Evolutionary conservation across 1,140 invertebrate genomes (phyloP).

Genomic region (Neodiprion fabricii): DNA sequence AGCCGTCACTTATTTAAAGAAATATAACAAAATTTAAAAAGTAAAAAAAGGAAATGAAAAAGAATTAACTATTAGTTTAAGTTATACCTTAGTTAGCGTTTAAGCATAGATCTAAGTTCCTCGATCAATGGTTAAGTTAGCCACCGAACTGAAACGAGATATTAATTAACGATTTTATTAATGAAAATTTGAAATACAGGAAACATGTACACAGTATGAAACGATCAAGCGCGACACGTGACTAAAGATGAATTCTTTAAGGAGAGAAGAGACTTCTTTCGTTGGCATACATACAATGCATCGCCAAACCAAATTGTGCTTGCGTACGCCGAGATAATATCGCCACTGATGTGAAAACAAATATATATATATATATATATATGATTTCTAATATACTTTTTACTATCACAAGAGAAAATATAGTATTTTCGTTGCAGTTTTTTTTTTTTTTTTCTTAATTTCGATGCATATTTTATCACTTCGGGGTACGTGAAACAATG

Average conservation of each 20-base stretch:
- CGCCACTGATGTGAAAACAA: no score
- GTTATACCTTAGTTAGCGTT: not conserved
- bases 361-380: no score
- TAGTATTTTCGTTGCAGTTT: no score
- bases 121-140: constrained; percentile 7
- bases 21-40: not conserved
- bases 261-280: constrained; percentile 5
- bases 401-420: no score
- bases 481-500: no score
- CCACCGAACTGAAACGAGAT: constrained; percentile 2
- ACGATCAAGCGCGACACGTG: not conserved
- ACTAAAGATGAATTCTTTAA: not conserved
- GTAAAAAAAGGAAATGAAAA: not conserved
- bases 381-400: no score
- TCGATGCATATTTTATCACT: no score
- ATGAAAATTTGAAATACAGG: not conserved
- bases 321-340: no score
- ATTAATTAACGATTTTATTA: not conserved
- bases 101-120: not conserved
- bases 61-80: constrained; percentile 6
- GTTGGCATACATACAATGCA: not conserved
- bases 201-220: not conserved
- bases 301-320: no score
- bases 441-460: no score
- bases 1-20: constrained; percentile 5